A percentile compares a stretch with the other conserved stretches of the same genome.
Evolutionary conservation across 2,888 invertebrate genomes (phyloP).

Genomic region (Pandemis corylana): DNA sequence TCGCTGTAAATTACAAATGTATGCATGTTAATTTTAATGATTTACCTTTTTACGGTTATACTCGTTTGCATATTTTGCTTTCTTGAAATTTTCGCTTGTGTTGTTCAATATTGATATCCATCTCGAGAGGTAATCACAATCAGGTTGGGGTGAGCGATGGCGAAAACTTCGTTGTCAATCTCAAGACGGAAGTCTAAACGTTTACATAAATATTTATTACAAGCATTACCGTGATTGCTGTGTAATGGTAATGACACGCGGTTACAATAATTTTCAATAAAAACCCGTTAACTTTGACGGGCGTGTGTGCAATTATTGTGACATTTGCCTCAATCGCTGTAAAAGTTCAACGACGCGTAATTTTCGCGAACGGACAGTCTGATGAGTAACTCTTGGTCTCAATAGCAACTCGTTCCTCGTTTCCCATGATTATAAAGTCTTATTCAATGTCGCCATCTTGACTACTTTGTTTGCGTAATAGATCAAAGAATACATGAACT

Average conservation of each 20-base stretch:
- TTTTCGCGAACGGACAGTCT: conserved; percentile 29
- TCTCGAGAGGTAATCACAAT: conserved; percentile 1
- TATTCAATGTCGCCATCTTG: neutral
- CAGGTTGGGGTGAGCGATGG: conserved; percentile 31
- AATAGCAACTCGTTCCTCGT: conserved; percentile 1
- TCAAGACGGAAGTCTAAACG: conserved; percentile 36
- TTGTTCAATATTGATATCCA: conserved; percentile 31
- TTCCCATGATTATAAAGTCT: conserved; percentile 11
- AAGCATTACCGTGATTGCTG: conserved; percentile 36
- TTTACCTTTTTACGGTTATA: conserved; percentile 27
- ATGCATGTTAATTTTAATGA: conserved; percentile 22
- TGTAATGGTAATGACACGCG: conserved; percentile 34
- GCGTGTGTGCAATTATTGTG: conserved; percentile 34
- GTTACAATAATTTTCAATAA: conserved; percentile 39
- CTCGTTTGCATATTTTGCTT: neutral
- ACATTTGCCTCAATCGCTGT: conserved; percentile 37
- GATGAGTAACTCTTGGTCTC: conserved; percentile 18
- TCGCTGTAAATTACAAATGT: conserved; percentile 31
- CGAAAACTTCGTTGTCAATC: conserved; percentile 31
- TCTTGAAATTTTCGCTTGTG: conserved; percentile 23
- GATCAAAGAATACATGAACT: neutral
- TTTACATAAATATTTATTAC: conserved; percentile 42
- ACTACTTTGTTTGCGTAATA: neutral
- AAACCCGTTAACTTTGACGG: conserved; percentile 39
- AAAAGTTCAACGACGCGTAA: conserved; percentile 41